phyloP scores from a whole-genome alignment of 2,888 invertebrate genomes.

The Thecocarcelia acutangulata region DNA sequence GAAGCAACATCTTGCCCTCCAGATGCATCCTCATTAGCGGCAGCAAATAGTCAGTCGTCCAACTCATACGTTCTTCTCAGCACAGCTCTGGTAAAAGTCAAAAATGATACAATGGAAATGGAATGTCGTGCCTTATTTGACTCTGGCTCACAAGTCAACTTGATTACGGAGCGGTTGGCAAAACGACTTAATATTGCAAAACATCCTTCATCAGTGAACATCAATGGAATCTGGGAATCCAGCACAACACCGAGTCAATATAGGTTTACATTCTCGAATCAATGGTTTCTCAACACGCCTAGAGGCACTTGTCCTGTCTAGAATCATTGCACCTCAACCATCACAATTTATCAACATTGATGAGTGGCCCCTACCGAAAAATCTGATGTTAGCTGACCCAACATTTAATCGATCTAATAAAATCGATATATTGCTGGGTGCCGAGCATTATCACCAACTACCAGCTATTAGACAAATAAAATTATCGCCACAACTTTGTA shows the following conservation, averaged over 20 bases:
- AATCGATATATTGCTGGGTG: neutral
- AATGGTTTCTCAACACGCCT: too few relatives aligned
- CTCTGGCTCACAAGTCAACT: neutral
- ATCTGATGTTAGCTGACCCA: neutral
- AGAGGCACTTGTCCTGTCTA: too few relatives aligned
- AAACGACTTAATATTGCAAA: too few relatives aligned
- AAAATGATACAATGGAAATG: neutral
- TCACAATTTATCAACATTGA: neutral
- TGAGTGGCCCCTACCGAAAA: neutral
- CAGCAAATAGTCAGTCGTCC: neutral
- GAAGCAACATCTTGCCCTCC: neutral
- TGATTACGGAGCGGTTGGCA: too few relatives aligned
- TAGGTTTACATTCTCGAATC: too few relatives aligned
- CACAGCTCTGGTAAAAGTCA: neutral
- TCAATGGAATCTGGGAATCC: too few relatives aligned
- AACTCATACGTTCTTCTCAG: slow-evolving; percentile 1
- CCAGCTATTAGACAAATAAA: neutral
- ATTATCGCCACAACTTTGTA: neutral
- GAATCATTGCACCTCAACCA: neutral
- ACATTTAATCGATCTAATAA: neutral
- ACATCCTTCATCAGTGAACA: too few relatives aligned
- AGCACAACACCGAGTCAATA: too few relatives aligned
- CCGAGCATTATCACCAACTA: neutral
- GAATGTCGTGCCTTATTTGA: neutral
- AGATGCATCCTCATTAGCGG: slow-evolving; percentile 1